phyloP scores from a whole-genome alignment of 2,113 vertebrate species.

The Corynorhinus townsendii region DNA sequence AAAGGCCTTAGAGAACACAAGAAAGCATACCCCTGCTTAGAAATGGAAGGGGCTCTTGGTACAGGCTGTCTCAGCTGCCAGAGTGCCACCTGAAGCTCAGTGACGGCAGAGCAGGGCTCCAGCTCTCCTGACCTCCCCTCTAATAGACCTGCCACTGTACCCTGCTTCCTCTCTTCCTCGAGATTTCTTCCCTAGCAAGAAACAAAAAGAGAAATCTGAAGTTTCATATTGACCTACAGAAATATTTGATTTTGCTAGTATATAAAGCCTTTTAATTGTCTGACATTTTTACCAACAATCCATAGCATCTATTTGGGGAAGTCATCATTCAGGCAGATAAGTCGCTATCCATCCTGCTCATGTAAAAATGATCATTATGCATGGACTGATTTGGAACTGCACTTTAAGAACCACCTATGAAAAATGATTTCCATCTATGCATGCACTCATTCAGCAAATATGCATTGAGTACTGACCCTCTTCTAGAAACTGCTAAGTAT shows the following conservation, averaged over 20 bases:
- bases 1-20: not conserved
- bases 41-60: not conserved
- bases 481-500: not conserved
- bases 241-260: not conserved
- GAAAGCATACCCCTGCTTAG: not conserved
- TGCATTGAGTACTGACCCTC: not conserved
- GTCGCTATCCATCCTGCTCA: not conserved
- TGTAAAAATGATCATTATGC: not conserved
- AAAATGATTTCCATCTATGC: not conserved
- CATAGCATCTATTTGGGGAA: not conserved
- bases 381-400: not conserved
- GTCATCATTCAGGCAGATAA: not conserved
- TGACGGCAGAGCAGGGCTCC: not conserved
- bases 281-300: not conserved
- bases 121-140: not conserved
- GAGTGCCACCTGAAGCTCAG: not conserved
- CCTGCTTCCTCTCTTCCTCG: not conserved
- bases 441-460: not conserved
- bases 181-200: not conserved
- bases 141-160: not conserved
- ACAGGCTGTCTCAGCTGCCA: not conserved
- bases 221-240: not conserved
- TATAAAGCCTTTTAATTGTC: not conserved
- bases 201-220: not conserved
- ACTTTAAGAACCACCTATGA: not conserved